phyloP scores from a whole-genome alignment of 1,140 invertebrate species.

The Leguminivora glycinivorella region DNA sequence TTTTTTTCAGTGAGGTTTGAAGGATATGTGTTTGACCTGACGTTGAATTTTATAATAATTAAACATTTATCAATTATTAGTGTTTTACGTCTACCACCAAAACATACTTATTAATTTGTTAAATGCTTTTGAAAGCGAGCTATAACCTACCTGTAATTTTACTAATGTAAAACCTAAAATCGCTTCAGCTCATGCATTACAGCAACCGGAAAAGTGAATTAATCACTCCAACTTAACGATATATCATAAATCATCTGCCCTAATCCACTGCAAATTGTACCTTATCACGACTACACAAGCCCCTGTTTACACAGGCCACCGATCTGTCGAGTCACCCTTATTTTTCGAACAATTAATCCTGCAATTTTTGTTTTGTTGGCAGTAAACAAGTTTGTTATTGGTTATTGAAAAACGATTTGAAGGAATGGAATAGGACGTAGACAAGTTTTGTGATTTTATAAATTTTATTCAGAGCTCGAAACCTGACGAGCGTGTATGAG shows the following conservation, averaged over 20 bases:
- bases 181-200: slow-evolving; percentile 21
- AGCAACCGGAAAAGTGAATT: slow-evolving; percentile 41
- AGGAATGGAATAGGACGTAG: too few relatives aligned
- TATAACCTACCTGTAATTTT: neutral
- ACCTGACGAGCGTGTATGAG: too few relatives aligned
- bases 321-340: slow-evolving; percentile 6
- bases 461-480: too few relatives aligned
- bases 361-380: neutral
- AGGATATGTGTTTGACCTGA: too few relatives aligned
- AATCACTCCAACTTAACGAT: slow-evolving; percentile 53
- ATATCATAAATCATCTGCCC: slow-evolving; percentile 49
- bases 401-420: slow-evolving; percentile 12
- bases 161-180: too few relatives aligned
- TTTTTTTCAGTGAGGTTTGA: too few relatives aligned
- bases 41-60: too few relatives aligned
- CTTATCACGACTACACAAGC: slow-evolving; percentile 31
- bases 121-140: too few relatives aligned
- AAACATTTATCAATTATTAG: too few relatives aligned
- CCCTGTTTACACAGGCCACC: slow-evolving; percentile 16
- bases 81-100: too few relatives aligned
- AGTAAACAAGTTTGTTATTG: slow-evolving; percentile 23
- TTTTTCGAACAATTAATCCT: slow-evolving; percentile 17
- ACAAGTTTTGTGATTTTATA: neutral
- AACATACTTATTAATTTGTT: too few relatives aligned
- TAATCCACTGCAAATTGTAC: slow-evolving; percentile 36